A percentile compares a stretch with the other conserved stretches of the same genome.
Conservation (phyloP, 2,888 invertebrate genomes). For the Xanthorhoe spadicearia region DNA sequence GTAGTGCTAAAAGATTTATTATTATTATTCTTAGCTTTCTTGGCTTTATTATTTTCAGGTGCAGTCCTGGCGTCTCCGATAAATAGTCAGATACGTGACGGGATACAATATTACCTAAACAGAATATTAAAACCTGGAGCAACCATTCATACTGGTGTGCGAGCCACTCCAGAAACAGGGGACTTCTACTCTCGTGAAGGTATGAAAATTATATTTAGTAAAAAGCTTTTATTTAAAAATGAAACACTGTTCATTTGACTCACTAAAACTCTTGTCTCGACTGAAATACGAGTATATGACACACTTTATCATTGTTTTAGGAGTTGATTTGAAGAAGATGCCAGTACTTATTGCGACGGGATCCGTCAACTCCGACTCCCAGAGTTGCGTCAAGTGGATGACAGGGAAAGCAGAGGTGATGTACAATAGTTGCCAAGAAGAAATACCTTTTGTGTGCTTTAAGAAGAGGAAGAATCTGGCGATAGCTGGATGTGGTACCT, state of each 20-base stretch:
- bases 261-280: too few relatives aligned
- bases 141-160: conserved; percentile 8
- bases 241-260: too few relatives aligned
- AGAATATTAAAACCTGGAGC: background rate
- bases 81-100: conserved; percentile 12
- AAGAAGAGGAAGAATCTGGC: conserved; percentile 5
- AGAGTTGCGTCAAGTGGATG: conserved; percentile 5
- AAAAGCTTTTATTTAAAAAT: too few relatives aligned
- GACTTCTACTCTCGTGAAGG: conserved; percentile 9
- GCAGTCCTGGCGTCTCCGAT: conserved; percentile 9
- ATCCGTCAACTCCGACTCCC: background rate
- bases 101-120: background rate
- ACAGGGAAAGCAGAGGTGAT: background rate
- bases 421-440: background rate
- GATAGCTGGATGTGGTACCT: conserved; percentile 5
- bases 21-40: too few relatives aligned
- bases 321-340: conserved; percentile 8
- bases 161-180: background rate
- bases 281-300: too few relatives aligned
- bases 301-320: background rate
- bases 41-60: conserved; percentile 10
- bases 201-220: background rate
- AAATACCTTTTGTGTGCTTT: conserved; percentile 13
- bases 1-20: too few relatives aligned
- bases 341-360: background rate